Evolutionary conservation across 2,888 invertebrate genomes (phyloP).

Genomic region (Ferrisia virgata): DNA sequence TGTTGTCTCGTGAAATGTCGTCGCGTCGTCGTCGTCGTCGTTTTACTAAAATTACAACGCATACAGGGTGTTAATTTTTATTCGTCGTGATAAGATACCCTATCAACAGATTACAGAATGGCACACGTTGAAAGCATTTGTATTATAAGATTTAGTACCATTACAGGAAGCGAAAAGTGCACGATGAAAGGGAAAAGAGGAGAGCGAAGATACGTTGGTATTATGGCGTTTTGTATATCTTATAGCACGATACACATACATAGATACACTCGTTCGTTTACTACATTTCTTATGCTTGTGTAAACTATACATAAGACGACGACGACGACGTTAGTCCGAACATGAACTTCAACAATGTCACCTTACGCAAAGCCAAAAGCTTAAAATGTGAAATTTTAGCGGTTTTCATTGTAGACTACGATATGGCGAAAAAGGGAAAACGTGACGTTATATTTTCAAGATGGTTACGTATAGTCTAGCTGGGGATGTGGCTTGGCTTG

Average conservation of each 20-base stretch:
- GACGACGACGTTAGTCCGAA: no score
- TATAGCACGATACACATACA: not conserved
- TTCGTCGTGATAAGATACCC: not conserved
- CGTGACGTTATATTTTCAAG: slow-evolving; percentile 3
- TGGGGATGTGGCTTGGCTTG: not conserved
- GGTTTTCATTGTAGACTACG: slow-evolving; percentile 17
- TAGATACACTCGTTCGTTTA: no score
- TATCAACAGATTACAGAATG: not conserved
- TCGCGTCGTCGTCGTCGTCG: not conserved
- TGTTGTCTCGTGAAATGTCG: not conserved
- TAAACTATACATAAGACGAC: no score
- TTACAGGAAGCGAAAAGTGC: not conserved
- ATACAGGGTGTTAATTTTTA: not conserved
- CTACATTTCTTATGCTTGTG: no score
- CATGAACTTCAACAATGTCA: slow-evolving; percentile 17
- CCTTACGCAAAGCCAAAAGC: slow-evolving; percentile 3
- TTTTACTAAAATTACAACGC: not conserved
- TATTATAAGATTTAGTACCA: not conserved
- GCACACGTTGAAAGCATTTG: not conserved
- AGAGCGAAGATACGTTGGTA: not conserved
- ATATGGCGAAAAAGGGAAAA: not conserved
- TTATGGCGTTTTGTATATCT: not conserved
- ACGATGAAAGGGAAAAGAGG: not conserved
- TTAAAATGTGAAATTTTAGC: slow-evolving; percentile 14
- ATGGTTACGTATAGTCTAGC: not conserved